phyloP scores from a whole-genome alignment of 2,113 vertebrate genomes.

The Hemicordylus capensis region DNA sequence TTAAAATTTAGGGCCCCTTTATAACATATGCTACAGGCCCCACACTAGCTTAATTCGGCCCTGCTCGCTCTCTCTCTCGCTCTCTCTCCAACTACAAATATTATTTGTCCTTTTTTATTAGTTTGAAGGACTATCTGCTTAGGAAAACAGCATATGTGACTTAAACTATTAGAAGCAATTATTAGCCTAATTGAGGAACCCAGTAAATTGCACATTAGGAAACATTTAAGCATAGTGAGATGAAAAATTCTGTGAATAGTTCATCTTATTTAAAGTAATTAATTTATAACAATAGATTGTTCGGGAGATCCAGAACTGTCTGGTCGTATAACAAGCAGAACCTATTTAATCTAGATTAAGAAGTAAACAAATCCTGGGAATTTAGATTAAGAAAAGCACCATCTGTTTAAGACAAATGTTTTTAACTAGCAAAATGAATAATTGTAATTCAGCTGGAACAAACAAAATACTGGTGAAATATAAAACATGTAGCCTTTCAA shows the following conservation, averaged over 20 bases:
- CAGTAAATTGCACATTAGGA: conserved; percentile 55
- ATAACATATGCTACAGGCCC: too few relatives aligned
- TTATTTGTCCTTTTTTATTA: conserved; percentile 24
- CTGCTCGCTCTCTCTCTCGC: too few relatives aligned
- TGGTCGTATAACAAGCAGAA: neutral
- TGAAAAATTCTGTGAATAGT: conserved; percentile 60
- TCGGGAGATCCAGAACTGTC: conserved; percentile 13
- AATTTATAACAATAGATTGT: conserved; percentile 52
- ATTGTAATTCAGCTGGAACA: neutral
- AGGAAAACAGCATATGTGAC: conserved; percentile 17
- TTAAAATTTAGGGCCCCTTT: too few relatives aligned
- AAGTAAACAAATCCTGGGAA: conserved; percentile 14
- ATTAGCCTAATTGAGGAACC: conserved; percentile 40
- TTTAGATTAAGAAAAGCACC: neutral
- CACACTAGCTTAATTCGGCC: too few relatives aligned
- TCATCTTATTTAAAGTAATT: conserved; percentile 23
- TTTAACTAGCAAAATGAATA: neutral
- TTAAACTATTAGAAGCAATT: conserved; percentile 42
- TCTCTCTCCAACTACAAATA: too few relatives aligned
- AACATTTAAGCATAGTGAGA: conserved; percentile 51
- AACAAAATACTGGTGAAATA: conserved; percentile 3
- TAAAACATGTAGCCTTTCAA: conserved; percentile 29
- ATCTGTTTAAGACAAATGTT: neutral
- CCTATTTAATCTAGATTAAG: neutral
- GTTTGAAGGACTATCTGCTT: conserved; percentile 35